Percentiles rank a stretch among this genome's conserved stretches.
Evolutionary conservation across 1,140 invertebrate species (phyloP).

Genomic region (Planococcus citri): DNA sequence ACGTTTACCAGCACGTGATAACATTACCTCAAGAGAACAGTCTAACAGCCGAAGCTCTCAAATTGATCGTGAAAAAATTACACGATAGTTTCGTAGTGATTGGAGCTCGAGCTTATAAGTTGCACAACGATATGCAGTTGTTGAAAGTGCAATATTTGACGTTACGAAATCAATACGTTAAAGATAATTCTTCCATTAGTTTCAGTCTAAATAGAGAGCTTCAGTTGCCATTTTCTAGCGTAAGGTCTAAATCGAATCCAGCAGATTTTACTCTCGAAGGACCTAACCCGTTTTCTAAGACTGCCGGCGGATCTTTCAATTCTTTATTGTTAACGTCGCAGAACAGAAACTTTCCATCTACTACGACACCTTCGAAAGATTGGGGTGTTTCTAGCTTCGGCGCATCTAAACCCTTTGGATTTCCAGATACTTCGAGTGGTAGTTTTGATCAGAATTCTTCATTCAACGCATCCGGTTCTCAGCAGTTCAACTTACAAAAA

Average conservation of each 20-base stretch:
- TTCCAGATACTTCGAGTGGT: background rate
- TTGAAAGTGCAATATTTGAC: constrained; percentile 75
- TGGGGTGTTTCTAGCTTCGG: background rate
- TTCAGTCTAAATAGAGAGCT: background rate
- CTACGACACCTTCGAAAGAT: background rate
- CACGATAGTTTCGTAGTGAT: constrained; percentile 74
- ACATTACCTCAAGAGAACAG: constrained; percentile 11
- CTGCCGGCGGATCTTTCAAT: background rate
- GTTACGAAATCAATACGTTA: constrained; percentile 59
- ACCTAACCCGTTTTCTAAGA: background rate
- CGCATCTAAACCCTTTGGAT: background rate
- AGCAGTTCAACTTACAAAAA: constrained; percentile 19
- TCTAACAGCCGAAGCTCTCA: background rate
- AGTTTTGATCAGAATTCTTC: background rate
- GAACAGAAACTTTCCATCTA: background rate
- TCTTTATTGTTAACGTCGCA: background rate
- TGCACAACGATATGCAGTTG: constrained; percentile 52
- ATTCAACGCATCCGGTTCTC: background rate
- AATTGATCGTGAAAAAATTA: constrained; percentile 33
- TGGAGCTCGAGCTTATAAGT: constrained; percentile 63
- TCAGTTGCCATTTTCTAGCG: background rate
- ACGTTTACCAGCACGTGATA: constrained; percentile 12
- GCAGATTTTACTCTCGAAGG: background rate
- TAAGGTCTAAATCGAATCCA: background rate
- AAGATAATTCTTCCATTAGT: constrained; percentile 40